Percentiles rank a stretch among this genome's conserved stretches.
phyloP scores from a whole-genome alignment of 2,888 invertebrate genomes.

The Ethmia dodecea region DNA sequence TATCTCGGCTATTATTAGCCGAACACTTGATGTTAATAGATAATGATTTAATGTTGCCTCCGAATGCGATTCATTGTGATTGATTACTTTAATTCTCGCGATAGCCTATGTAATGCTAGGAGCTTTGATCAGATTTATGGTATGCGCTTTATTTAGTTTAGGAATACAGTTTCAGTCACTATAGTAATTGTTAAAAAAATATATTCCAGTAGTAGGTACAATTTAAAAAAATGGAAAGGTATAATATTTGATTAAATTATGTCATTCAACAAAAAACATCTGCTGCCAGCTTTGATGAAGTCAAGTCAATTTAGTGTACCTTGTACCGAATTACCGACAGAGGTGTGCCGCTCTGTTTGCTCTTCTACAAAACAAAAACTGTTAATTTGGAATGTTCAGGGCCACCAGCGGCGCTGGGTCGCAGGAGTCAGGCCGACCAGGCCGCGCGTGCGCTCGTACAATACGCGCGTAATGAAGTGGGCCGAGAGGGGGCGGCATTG shows the following conservation, averaged over 20 bases:
- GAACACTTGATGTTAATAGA: conserved; percentile 49
- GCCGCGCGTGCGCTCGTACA: conserved; percentile 45
- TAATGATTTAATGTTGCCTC: conserved; percentile 50
- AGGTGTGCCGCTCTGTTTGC: not conserved
- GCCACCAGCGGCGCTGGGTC: conserved; percentile 56
- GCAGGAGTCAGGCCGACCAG: conserved; percentile 37
- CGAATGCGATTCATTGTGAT: conserved; percentile 49
- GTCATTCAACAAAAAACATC: not conserved
- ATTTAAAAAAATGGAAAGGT: no score
- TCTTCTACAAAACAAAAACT: conserved; percentile 32
- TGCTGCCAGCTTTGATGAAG: not conserved
- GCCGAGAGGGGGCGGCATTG: conserved; percentile 71
- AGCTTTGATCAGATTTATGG: no score
- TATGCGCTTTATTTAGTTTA: no score
- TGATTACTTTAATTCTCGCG: conserved; percentile 46
- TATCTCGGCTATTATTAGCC: conserved; percentile 57
- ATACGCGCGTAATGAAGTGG: conserved; percentile 77
- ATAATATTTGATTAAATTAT: conserved; percentile 4
- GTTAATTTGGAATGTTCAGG: conserved; percentile 37
- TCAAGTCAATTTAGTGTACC: not conserved
- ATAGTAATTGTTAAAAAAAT: no score
- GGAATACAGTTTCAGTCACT: no score
- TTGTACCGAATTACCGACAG: not conserved
- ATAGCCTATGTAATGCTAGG: conserved; percentile 41
- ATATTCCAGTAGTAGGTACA: no score